phyloP scores from a whole-genome alignment of 2,888 invertebrate species.

The Halictus quadricinctus region DNA sequence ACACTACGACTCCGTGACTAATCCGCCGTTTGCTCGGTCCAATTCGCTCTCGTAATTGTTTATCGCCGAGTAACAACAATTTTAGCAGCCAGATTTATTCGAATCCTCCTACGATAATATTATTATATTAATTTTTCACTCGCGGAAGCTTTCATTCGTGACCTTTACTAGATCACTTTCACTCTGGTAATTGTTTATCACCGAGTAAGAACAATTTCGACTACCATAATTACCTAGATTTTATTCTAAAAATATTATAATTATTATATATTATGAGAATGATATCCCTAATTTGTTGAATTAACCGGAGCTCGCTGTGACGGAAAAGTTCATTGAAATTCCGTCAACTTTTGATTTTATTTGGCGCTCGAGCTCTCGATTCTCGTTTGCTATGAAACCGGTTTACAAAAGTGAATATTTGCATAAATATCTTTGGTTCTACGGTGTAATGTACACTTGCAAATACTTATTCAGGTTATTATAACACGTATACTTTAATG shows the following conservation, averaged over 20 bases:
- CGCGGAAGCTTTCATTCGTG: neutral
- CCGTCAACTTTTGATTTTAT: neutral
- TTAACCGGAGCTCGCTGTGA: neutral
- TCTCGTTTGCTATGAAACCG: neutral
- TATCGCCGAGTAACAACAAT: neutral
- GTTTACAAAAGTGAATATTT: neutral
- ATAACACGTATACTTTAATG: neutral
- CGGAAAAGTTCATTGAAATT: neutral
- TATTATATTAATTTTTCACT: neutral
- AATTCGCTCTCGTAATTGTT: neutral
- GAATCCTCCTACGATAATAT: neutral
- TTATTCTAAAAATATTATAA: too few species aligned
- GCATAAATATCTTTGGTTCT: neutral
- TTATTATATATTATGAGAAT: neutral
- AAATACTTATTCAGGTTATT: neutral
- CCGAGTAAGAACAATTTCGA: neutral
- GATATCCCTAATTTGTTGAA: neutral
- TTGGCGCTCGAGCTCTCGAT: neutral
- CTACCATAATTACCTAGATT: too few species aligned
- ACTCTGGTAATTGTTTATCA: neutral
- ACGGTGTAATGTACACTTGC: neutral
- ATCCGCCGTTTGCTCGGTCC: neutral
- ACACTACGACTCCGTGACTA: neutral
- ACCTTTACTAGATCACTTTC: too few species aligned
- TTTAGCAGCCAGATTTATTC: neutral